These are phyloP conservation scores for Ceratina australensis DNA, from an alignment of 1,140 invertebrate genomes.

Conservation along the genomic window DNA sequence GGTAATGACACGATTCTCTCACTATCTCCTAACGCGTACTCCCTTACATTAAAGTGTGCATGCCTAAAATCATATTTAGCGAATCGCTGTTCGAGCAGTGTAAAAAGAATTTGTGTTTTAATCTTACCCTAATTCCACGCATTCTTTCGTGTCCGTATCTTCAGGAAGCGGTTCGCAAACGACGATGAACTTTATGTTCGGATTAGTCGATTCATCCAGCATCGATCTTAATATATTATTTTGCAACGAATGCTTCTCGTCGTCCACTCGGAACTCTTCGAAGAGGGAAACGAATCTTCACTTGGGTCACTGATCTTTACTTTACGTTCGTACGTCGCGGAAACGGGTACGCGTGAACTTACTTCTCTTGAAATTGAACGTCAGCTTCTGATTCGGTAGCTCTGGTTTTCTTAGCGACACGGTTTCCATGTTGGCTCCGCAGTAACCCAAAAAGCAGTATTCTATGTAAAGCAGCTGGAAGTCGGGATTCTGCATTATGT, in stretches of 20 bases:
- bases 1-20: conserved; percentile 56
- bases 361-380: conserved; percentile 65
- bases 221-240: conserved; percentile 64
- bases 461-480: conserved; percentile 63
- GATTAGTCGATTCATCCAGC: conserved; percentile 59
- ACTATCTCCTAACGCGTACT: conserved; percentile 60
- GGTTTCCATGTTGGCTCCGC: conserved; percentile 66
- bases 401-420: conserved; percentile 53
- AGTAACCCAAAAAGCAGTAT: conserved; percentile 64
- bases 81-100: not conserved
- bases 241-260: conserved; percentile 55
- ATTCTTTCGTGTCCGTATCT: conserved; percentile 66
- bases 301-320: no score
- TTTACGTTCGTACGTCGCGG: no score
- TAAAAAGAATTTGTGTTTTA: no score
- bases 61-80: conserved; percentile 54
- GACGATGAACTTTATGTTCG: conserved; percentile 69
- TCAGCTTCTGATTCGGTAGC: conserved; percentile 45
- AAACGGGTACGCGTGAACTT: conserved; percentile 18
- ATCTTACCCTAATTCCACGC: conserved; percentile 71
- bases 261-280: conserved; percentile 68
- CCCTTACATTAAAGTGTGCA: conserved; percentile 69
- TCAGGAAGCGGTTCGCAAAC: conserved; percentile 70
- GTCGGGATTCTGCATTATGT: conserved; percentile 38
- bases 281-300: not conserved